These are phyloP conservation scores for Epicauta chinensis DNA, from an alignment of 1,140 invertebrate species.

Conservation along the genomic window DNA sequence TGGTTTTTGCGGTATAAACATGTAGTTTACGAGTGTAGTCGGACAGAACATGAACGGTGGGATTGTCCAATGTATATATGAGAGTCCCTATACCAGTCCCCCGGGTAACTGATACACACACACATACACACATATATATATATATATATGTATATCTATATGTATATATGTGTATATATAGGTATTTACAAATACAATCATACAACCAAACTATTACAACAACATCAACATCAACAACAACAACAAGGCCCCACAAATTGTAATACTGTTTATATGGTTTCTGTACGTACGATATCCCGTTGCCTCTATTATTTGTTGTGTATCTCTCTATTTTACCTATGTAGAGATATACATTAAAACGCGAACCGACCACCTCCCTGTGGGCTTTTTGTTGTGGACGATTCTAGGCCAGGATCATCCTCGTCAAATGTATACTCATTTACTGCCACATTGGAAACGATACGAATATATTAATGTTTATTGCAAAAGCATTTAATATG, in stretches of 20 bases:
- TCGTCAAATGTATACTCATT: slow-evolving; percentile 17
- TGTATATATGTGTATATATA: not conserved
- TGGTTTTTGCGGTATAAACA: slow-evolving; percentile 47
- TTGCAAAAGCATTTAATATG: slow-evolving; percentile 11
- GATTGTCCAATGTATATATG: slow-evolving; percentile 20
- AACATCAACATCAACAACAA: too few species aligned
- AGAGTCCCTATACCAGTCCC: slow-evolving; percentile 11
- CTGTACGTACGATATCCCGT: too few species aligned
- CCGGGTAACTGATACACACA: too few species aligned
- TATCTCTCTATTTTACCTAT: too few species aligned
- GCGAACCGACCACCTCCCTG: too few species aligned
- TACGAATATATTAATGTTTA: slow-evolving; percentile 10
- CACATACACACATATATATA: too few species aligned
- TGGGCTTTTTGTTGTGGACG: too few species aligned
- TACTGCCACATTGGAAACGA: not conserved
- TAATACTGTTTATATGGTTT: too few species aligned
- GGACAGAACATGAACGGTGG: slow-evolving; percentile 26
- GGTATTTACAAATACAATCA: not conserved
- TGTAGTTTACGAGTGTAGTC: slow-evolving; percentile 42
- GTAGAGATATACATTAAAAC: too few species aligned
- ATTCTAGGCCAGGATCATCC: slow-evolving; percentile 5
- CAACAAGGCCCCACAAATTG: too few species aligned
- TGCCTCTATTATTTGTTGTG: too few species aligned
- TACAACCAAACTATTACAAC: too few species aligned
- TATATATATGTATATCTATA: not conserved